Base-by-base conservation (phyloP, 2,797 vertebrate genomes). In the Acanthornis magna region DNA sequence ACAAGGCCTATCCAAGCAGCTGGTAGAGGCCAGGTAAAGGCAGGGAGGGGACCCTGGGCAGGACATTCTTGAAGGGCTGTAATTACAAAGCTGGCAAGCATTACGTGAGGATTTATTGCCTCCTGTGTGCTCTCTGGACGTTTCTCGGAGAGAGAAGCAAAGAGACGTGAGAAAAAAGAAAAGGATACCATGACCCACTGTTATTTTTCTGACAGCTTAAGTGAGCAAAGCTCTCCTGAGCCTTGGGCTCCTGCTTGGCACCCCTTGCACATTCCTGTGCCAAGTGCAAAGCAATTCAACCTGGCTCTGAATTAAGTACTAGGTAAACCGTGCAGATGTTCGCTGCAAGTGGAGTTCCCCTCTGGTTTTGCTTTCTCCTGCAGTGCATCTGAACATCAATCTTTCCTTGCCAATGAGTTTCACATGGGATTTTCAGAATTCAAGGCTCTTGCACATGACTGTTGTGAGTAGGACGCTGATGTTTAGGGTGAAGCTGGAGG, bases 11-110 rank as follows among this genome's bases (percentile, higher is more conserved):
- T 55, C 97, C 30, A 97, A 98, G 45, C 98, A 98, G 91, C 92
- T 98, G 20, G 91, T 96, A 72, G 98, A 98, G 60, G 96, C 98
- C 94, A 98, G 98, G 98, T 98, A 94, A 95, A 91, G 65, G 34
- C 53, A 57, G 76, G 71, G 58, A 43, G 57, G 50, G 54, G 58
- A 30, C 18, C 50, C 62, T 29, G 21, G 51, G n/a, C 21, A 29
- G 71, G 86, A 32, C 36, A 25, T 32, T 20, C 20, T 3, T 36
- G 45, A 20, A 36, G 53, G 53, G 22, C 68, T 88, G 19, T 12
- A 29, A 10, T 66, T 18, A 16, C 18, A 21, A 47, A 38, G n/a
- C 36, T 36, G 36, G 36, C 36, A 36, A 36, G 36, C 36, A 36
- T 36, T 36, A 36, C 36, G 36, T 36, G 45, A 48, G 25, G 40